These are phyloP conservation scores for Oxycera nigricornis DNA, from an alignment of 2,888 invertebrate genomes.

Conservation along the genomic window DNA sequence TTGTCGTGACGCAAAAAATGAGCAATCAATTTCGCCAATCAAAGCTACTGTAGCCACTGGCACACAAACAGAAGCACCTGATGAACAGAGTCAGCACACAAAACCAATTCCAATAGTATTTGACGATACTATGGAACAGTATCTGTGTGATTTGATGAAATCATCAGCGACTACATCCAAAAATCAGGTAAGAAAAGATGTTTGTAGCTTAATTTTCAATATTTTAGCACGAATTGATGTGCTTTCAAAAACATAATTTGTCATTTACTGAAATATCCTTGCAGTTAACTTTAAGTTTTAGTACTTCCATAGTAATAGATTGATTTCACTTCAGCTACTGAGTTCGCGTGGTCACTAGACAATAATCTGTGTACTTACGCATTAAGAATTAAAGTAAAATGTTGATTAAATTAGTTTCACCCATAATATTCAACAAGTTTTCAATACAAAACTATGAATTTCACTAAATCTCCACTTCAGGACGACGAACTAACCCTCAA, in stretches of 20 bases:
- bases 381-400: too few relatives aligned
- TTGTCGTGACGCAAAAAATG: not conserved
- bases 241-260: too few relatives aligned
- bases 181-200: slow-evolving; percentile 26
- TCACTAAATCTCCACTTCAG: not conserved
- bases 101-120: slow-evolving; percentile 32
- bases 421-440: too few relatives aligned
- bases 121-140: slow-evolving; percentile 37
- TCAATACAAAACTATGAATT: not conserved
- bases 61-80: not conserved
- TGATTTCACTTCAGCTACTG: too few relatives aligned
- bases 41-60: not conserved
- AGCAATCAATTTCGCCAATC: not conserved
- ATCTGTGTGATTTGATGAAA: slow-evolving; percentile 37
- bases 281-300: too few relatives aligned
- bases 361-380: too few relatives aligned
- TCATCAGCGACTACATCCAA: slow-evolving; percentile 18
- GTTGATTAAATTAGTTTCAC: too few relatives aligned
- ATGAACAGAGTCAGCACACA: not conserved
- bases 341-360: too few relatives aligned
- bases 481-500: slow-evolving; percentile 19
- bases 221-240: not conserved
- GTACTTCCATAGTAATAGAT: too few relatives aligned
- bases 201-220: not conserved
- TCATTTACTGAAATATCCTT: too few relatives aligned